phyloP scores from a whole-genome alignment of 2,113 vertebrate genomes.

The Sceloporus tristichus region DNA sequence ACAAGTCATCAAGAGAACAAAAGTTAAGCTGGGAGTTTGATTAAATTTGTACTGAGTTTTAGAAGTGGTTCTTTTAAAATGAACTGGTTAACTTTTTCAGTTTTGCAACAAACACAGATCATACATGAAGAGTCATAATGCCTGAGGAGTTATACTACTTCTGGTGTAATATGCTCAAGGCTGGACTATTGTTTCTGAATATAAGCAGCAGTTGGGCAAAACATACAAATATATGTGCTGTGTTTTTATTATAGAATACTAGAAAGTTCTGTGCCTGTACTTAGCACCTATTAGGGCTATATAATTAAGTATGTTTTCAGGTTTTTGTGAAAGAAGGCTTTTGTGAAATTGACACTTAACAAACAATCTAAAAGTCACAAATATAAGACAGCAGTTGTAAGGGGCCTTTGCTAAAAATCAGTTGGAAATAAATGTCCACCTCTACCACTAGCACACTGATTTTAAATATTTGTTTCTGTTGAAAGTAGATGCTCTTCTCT shows the following conservation, averaged over 20 bases:
- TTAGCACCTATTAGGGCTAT: not conserved
- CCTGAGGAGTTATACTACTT: not conserved
- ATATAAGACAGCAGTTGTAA: not conserved
- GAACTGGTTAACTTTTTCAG: not conserved
- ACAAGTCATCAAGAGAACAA: not conserved
- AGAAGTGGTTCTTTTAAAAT: not conserved
- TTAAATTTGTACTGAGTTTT: not conserved
- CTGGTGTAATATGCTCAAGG: not conserved
- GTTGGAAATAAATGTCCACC: not conserved
- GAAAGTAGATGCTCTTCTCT: not conserved
- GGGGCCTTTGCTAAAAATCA: not conserved
- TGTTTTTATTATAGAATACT: not conserved
- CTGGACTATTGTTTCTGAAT: not conserved
- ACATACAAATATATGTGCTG: not conserved
- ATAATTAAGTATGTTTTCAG: not conserved
- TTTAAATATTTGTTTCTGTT: not conserved
- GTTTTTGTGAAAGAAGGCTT: too few species aligned
- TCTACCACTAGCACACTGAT: not conserved
- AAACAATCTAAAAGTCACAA: not conserved
- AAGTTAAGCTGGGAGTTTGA: not conserved
- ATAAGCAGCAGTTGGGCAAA: not conserved
- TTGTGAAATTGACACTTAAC: not conserved
- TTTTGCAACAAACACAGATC: not conserved
- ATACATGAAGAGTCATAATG: not conserved
- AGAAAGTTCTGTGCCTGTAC: too few species aligned